Percentiles rank a stretch among this genome's conserved stretches.
Evolutionary conservation across 92 coral and sea anemone species (phyloP).

Genomic region (Zoanthus gigantus): DNA sequence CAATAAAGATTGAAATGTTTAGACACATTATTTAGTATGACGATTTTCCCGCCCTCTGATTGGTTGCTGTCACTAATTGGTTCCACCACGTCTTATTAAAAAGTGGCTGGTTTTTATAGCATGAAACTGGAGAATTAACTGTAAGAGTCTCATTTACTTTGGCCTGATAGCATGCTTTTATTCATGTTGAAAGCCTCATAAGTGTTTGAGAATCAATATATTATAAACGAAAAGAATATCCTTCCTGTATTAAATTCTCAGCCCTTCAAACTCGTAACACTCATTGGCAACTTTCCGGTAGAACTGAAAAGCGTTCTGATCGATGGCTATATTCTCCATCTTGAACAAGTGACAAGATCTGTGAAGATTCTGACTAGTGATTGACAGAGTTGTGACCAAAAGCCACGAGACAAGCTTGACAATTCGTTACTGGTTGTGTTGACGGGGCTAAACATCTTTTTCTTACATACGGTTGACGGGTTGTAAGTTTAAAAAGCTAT

Average conservation of each 20-base stretch:
- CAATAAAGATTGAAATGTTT: constrained; percentile 99
- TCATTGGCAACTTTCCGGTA: constrained; percentile 40
- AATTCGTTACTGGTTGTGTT: constrained; percentile 99
- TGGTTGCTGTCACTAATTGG: constrained; percentile 94
- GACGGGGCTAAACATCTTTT: constrained; percentile 99
- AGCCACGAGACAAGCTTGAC: constrained; percentile 99
- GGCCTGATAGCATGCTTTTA: constrained; percentile 67
- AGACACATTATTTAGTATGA: constrained; percentile 99
- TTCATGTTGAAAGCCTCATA: constrained; percentile 58
- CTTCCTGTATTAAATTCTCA: constrained; percentile 69
- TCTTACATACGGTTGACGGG: constrained; percentile 99
- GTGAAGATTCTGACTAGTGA: constrained; percentile 99
- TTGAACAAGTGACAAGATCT: constrained; percentile 89
- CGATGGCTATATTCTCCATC: constrained; percentile 80
- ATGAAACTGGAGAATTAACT: constrained; percentile 88
- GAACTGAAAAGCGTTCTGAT: constrained; percentile 65
- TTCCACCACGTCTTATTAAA: constrained; percentile 99
- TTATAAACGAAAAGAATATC: constrained; percentile 52
- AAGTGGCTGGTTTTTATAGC: constrained; percentile 95
- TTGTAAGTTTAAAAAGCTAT: constrained; percentile 99
- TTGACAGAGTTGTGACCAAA: constrained; percentile 99
- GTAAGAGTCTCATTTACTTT: constrained; percentile 65
- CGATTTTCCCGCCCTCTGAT: constrained; percentile 87
- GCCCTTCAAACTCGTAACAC: constrained; percentile 41
- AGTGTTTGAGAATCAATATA: constrained; percentile 54